Conservation (phyloP, 37 sponge, comb jelly and placozoan species). For the Crambe crambe region DNA sequence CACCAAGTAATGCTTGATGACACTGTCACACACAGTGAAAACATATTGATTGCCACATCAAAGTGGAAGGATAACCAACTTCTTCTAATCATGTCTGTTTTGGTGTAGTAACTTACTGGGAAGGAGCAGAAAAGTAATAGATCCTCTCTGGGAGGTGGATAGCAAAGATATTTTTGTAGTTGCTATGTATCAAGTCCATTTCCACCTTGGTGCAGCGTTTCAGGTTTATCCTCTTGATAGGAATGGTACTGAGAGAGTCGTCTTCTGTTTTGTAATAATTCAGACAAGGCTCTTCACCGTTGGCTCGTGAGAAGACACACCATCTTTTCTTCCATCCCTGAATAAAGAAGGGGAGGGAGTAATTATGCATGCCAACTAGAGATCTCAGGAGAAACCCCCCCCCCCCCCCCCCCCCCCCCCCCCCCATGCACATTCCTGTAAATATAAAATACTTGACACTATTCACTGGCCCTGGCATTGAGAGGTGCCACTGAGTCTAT, state of each 20-base stretch:
- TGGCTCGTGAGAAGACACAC: constrained; percentile 26
- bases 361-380: no score
- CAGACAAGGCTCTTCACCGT: constrained; percentile 18
- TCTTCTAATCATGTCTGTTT: no score
- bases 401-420: no score
- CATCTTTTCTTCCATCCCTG: constrained; percentile 58
- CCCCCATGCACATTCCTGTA: no score
- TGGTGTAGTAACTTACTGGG: constrained; percentile 73
- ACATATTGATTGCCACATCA: no score
- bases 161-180: constrained; percentile 60
- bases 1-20: no score
- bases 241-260: constrained; percentile 1
- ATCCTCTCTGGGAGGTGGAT: constrained; percentile 63
- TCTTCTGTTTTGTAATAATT: constrained; percentile 64
- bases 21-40: no score
- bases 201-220: constrained; percentile 42
- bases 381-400: no score
- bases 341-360: not conserved
- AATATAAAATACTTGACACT: no score
- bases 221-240: constrained; percentile 48
- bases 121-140: constrained; percentile 70
- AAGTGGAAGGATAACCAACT: no score
- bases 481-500: no score
- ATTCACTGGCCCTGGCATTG: no score
- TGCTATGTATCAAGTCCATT: constrained; percentile 39